Conservation (phyloP, 2,113 vertebrate genomes). For the Felis chaus region DNA sequence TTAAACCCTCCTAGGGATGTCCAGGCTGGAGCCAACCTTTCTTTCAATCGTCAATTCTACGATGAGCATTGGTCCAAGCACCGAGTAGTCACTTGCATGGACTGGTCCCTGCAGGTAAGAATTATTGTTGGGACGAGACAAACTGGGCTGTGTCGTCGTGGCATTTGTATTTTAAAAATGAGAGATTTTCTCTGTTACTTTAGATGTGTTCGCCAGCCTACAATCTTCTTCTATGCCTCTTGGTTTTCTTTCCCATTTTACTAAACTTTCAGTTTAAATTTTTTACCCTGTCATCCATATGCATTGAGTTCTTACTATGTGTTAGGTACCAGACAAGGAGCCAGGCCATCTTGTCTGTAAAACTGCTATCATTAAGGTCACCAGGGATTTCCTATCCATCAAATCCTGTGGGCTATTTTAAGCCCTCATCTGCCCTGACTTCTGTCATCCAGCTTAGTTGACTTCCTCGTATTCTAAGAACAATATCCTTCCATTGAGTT, state of each 20-base stretch:
- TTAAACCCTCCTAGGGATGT: conserved; percentile 87
- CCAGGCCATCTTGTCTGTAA: background rate
- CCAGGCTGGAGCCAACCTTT: conserved; percentile 94
- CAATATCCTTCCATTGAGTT: background rate
- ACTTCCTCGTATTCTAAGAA: background rate
- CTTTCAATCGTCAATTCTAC: conserved; percentile 95
- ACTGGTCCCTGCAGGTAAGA: conserved; percentile 97
- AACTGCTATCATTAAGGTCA: background rate
- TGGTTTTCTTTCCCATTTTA: conserved; percentile 6
- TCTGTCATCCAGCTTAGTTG: background rate
- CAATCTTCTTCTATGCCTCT: background rate
- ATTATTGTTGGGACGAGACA: background rate
- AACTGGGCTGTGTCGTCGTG: background rate
- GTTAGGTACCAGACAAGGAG: background rate
- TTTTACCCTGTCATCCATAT: background rate
- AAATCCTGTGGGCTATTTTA: background rate
- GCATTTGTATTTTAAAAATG: background rate
- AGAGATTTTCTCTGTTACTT: background rate
- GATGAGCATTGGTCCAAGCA: conserved; percentile 99
- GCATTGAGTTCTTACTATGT: background rate
- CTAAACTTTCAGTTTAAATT: background rate
- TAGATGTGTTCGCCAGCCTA: background rate
- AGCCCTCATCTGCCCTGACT: background rate
- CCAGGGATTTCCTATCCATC: background rate
- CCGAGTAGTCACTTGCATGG: conserved; percentile 96